Conservation (phyloP, 2,797 vertebrate species). For the Hydrolagus colliei region DNA sequence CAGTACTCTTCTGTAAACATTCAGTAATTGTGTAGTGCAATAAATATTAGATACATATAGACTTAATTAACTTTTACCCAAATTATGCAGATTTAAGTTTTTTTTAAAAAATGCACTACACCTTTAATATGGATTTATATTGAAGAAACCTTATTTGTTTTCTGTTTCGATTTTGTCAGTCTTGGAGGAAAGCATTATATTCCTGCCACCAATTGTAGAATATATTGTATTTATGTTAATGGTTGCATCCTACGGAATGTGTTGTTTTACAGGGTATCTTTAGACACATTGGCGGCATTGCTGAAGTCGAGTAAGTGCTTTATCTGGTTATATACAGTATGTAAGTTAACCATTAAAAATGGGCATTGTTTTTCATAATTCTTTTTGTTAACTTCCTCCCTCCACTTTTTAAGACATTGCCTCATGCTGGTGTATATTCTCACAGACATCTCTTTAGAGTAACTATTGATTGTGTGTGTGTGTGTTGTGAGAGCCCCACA, state of each 20-base stretch:
- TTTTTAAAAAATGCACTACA: neutral
- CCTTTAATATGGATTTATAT: neutral
- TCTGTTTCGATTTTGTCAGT: neutral
- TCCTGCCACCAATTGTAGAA: neutral
- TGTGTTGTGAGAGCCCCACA: no score
- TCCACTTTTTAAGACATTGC: neutral
- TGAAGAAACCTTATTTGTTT: neutral
- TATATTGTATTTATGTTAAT: constrained; percentile 7
- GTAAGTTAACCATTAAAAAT: constrained; percentile 35
- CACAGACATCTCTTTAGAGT: neutral
- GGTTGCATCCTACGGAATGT: constrained; percentile 30
- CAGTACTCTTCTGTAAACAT: no score
- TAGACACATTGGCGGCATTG: constrained; percentile 89
- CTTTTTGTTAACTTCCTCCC: neutral
- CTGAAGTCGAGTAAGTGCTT: constrained; percentile 95
- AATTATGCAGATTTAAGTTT: neutral
- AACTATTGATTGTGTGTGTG: no score
- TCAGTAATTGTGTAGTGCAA: no score
- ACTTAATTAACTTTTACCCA: neutral
- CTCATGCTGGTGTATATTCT: neutral
- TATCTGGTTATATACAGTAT: constrained; percentile 40
- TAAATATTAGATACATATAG: no score
- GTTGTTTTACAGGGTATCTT: constrained; percentile 79
- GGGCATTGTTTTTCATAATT: neutral
- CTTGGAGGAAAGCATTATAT: neutral